Conservation (phyloP, 2,797 vertebrate genomes). For the Danio albolineatus region DNA sequence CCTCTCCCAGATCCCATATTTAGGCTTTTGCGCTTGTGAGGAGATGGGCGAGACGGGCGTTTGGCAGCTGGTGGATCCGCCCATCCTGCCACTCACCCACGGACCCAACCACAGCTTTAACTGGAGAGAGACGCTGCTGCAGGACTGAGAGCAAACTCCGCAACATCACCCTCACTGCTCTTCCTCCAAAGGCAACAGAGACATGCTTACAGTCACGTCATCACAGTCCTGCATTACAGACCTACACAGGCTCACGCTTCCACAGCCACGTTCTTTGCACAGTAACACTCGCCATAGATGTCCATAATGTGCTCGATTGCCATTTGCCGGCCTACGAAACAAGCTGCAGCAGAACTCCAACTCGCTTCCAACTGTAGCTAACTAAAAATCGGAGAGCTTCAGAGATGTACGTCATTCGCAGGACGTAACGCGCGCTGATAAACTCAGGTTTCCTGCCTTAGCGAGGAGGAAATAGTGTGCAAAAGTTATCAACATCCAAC, state of each 20-base stretch:
- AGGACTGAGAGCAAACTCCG: constrained; percentile 81
- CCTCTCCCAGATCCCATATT: constrained; percentile 89
- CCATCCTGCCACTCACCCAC: constrained; percentile 96
- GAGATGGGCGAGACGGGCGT: constrained; percentile 93
- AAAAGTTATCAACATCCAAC: constrained; percentile 18
- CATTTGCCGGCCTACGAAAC: constrained; percentile 25
- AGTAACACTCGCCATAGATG: constrained; percentile 36
- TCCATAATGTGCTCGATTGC: constrained; percentile 40
- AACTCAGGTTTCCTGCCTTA: constrained; percentile 48
- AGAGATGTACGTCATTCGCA: background rate
- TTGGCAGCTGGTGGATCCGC: constrained; percentile 97
- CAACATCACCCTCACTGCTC: constrained; percentile 26
- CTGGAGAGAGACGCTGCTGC: constrained; percentile 96
- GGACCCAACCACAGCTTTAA: constrained; percentile 99
- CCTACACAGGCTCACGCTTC: constrained; percentile 57
- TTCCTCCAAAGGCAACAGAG: constrained; percentile 39
- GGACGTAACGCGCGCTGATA: constrained; percentile 8
- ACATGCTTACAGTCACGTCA: constrained; percentile 63
- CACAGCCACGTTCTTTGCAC: constrained; percentile 37
- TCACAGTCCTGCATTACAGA: constrained; percentile 45
- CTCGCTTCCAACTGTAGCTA: constrained; percentile 12
- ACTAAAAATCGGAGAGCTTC: constrained; percentile 9
- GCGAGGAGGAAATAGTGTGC: constrained; percentile 33
- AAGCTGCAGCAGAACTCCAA: constrained; percentile 34
- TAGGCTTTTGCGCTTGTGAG: constrained; percentile 97